phyloP scores from a whole-genome alignment of 92 coral and sea anemone genomes.

The Actinernus sp. region DNA sequence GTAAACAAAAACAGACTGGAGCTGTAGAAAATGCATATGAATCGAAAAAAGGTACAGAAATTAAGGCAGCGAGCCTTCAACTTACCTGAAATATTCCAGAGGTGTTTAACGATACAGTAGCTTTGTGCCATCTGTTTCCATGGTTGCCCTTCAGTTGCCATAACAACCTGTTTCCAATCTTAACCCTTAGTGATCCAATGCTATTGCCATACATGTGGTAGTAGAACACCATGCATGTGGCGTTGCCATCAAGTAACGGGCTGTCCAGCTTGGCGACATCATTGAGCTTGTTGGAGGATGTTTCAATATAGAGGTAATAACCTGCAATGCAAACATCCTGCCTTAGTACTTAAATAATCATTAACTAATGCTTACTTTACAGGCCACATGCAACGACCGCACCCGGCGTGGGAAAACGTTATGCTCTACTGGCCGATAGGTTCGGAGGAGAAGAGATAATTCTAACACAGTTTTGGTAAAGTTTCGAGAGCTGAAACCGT shows the following conservation, averaged over 20 bases:
- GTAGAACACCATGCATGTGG: conserved; percentile 75
- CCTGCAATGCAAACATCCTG: conserved; percentile 49
- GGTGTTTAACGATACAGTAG: conserved; percentile 70
- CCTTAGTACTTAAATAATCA: no score
- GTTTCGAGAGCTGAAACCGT: no score
- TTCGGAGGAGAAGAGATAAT: no score
- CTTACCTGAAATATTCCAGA: conserved; percentile 50
- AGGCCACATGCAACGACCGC: no score
- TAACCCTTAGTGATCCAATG: conserved; percentile 52
- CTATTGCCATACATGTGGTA: conserved; percentile 77
- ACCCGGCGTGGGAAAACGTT: no score
- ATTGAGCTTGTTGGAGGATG: conserved; percentile 31
- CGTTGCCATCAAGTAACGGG: conserved; percentile 47
- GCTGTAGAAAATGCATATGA: neutral
- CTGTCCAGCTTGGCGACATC: conserved; percentile 66
- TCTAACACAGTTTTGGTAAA: no score
- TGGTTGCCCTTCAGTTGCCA: conserved; percentile 77
- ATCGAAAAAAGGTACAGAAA: neutral
- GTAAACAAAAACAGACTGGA: neutral
- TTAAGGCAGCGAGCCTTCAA: no score
- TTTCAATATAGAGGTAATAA: conserved; percentile 62
- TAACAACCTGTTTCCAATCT: conserved; percentile 42
- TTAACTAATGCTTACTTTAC: no score
- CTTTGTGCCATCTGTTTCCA: conserved; percentile 83
- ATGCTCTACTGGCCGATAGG: no score